Percentiles rank a stretch among this genome's conserved stretches.
These are phyloP conservation scores for Tigriopus californicus DNA, from an alignment of 2,888 invertebrate genomes.

Conservation along the genomic window DNA sequence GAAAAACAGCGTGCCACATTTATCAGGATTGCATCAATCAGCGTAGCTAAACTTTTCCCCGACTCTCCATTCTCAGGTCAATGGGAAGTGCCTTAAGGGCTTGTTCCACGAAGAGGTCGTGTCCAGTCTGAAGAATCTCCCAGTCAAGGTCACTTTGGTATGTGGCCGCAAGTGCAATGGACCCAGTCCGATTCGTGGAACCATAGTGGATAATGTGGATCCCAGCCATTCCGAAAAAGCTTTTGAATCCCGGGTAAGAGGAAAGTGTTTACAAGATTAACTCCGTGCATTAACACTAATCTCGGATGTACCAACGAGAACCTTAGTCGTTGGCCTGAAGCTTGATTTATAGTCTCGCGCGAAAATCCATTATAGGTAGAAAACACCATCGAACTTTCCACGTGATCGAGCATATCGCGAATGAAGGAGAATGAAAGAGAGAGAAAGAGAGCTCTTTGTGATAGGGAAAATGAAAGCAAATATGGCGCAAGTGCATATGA, in stretches of 20 bases:
- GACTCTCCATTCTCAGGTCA: neutral
- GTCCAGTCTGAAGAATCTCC: slow-evolving; percentile 3
- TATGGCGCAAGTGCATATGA: too few species aligned
- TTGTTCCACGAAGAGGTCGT: slow-evolving; percentile 13
- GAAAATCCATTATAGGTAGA: too few species aligned
- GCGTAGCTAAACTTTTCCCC: neutral
- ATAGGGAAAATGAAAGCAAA: too few species aligned
- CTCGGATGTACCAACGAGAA: too few species aligned
- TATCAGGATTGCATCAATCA: neutral
- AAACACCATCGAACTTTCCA: too few species aligned
- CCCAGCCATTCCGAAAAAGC: slow-evolving; percentile 3
- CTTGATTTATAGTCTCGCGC: too few species aligned
- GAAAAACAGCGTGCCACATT: too few species aligned
- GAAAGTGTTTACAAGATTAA: neutral
- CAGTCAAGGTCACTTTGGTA: slow-evolving; percentile 5
- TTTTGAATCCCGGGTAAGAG: slow-evolving; percentile 11
- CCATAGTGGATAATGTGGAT: slow-evolving; percentile 13
- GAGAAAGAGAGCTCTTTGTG: too few species aligned
- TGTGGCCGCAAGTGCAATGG: slow-evolving; percentile 9
- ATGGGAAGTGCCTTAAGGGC: slow-evolving; percentile 10
- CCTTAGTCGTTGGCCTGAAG: too few species aligned
- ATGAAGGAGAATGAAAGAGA: too few species aligned
- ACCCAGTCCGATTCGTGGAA: slow-evolving; percentile 7
- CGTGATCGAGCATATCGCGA: too few species aligned
- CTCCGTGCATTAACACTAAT: too few species aligned